Percentiles rank a stretch among this genome's conserved stretches.
phyloP scores from a whole-genome alignment of 2,888 invertebrate genomes.

The Morpho deidamia region DNA sequence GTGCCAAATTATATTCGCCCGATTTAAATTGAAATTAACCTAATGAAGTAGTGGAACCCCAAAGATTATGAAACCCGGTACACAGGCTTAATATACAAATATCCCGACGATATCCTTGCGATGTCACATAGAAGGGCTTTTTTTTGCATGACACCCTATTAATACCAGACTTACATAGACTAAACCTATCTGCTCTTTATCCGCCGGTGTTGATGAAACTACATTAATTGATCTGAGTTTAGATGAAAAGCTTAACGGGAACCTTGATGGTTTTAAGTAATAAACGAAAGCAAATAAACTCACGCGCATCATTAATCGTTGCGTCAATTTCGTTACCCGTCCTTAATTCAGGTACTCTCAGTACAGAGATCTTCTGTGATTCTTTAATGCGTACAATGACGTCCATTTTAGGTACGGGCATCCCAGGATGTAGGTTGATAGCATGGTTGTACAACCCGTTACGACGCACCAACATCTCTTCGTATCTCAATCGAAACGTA shows the following conservation, averaged over 20 bases:
- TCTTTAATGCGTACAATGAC: constrained; percentile 78
- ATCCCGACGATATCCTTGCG: too few relatives aligned
- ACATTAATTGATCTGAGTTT: background rate
- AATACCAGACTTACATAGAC: too few relatives aligned
- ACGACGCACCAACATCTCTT: constrained; percentile 81
- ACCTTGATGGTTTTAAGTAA: background rate
- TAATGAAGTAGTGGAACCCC: too few relatives aligned
- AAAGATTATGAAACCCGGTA: too few relatives aligned
- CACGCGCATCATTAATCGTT: constrained; percentile 64
- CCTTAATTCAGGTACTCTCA: constrained; percentile 81
- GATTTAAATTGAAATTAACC: too few relatives aligned
- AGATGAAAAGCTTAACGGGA: background rate
- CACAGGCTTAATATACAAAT: too few relatives aligned
- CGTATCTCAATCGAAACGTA: constrained; percentile 84
- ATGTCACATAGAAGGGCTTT: too few relatives aligned
- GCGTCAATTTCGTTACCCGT: constrained; percentile 81
- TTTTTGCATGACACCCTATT: too few relatives aligned
- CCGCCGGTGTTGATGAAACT: background rate
- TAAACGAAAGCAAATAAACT: constrained; percentile 28
- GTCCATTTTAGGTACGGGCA: constrained; percentile 80
- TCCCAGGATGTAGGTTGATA: constrained; percentile 83
- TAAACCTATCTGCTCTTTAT: too few relatives aligned
- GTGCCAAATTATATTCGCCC: too few relatives aligned
- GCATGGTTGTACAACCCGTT: constrained; percentile 83
- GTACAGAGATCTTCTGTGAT: constrained; percentile 50